phyloP scores from a whole-genome alignment of 2,888 invertebrate species.

The Slavum lentiscoides region DNA sequence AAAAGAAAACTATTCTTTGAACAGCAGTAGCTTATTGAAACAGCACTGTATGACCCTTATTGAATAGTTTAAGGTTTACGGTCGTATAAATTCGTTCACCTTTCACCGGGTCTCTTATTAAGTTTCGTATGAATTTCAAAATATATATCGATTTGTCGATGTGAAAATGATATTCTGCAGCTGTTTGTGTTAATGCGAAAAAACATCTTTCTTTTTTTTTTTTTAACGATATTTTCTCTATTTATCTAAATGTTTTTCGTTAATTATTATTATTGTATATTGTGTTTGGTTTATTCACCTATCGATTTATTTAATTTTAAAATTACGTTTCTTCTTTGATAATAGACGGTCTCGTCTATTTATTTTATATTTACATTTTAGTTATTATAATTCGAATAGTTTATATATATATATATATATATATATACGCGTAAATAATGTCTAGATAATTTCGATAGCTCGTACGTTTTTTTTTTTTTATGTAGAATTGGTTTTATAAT shows the following conservation, averaged over 20 bases:
- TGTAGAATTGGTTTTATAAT: no score
- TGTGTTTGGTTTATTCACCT: no score
- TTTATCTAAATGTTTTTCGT: neutral
- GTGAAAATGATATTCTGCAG: neutral
- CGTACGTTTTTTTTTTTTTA: no score
- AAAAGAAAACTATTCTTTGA: conserved; percentile 20
- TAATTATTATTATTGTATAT: no score
- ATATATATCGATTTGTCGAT: neutral
- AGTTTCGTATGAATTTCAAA: conserved; percentile 27
- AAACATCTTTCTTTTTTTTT: neutral
- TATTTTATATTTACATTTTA: no score
- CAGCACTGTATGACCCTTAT: conserved; percentile 37
- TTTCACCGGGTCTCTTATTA: conserved; percentile 31
- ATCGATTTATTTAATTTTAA: no score
- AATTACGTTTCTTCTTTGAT: no score
- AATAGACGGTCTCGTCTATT: no score
- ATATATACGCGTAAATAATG: no score
- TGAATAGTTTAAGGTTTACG: conserved; percentile 45
- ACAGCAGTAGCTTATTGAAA: conserved; percentile 34
- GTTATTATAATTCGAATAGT: no score
- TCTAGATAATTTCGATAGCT: no score
- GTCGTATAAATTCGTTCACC: conserved; percentile 27
- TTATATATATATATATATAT: no score
- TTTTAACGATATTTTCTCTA: neutral
- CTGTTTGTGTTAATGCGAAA: neutral